These are phyloP conservation scores for Hephaestus fuliginosus DNA, from an alignment of 2,797 vertebrate species.

Conservation along the genomic window DNA sequence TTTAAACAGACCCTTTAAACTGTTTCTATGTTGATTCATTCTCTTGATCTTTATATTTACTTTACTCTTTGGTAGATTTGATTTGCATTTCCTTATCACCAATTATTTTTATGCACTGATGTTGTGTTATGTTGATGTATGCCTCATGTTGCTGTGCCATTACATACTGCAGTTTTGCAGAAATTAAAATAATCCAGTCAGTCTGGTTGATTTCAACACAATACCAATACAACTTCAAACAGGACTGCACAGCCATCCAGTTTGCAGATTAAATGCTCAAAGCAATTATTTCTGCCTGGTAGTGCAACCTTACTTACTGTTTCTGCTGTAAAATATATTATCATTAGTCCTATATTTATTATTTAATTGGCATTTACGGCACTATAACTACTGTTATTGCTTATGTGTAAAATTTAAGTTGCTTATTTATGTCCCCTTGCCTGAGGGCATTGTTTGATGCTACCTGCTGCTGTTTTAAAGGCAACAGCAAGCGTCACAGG, in stretches of 20 bases:
- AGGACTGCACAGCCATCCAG: not conserved
- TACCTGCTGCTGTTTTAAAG: slow-evolving; percentile 15
- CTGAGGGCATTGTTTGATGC: not conserved
- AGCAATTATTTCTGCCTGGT: not conserved
- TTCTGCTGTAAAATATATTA: not conserved
- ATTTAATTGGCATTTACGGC: slow-evolving; percentile 9
- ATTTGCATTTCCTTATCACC: not conserved
- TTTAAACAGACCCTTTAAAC: too few species aligned
- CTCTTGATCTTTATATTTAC: too few species aligned
- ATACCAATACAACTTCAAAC: not conserved
- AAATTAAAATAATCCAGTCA: not conserved
- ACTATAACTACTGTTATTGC: not conserved
- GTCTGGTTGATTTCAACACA: not conserved
- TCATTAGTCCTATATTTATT: not conserved
- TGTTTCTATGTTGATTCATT: not conserved
- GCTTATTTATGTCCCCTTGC: not conserved
- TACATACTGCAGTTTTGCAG: not conserved
- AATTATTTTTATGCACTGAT: not conserved
- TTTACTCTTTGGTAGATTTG: too few species aligned
- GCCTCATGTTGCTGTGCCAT: not conserved
- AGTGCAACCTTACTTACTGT: not conserved
- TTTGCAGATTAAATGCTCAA: not conserved
- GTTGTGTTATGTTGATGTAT: not conserved
- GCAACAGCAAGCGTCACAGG: not conserved
- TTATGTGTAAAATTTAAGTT: not conserved